Evolutionary conservation across 1,140 invertebrate genomes (phyloP).

Genomic region (Zaprionus nigranus): DNA sequence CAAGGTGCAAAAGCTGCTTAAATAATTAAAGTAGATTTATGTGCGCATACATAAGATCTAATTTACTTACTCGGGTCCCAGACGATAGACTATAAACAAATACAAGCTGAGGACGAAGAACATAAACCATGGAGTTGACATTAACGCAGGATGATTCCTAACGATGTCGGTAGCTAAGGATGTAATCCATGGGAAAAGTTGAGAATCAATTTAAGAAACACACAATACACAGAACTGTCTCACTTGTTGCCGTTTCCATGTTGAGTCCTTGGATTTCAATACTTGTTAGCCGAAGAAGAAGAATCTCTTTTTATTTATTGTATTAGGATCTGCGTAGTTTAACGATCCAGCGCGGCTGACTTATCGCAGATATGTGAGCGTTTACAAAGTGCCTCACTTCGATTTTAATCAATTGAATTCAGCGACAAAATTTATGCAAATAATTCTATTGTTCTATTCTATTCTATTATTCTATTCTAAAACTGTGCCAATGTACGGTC

Average conservation of each 20-base stretch:
- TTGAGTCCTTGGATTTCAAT: conserved; percentile 27
- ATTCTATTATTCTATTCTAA: too few species aligned
- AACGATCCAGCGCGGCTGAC: conserved; percentile 81
- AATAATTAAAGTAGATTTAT: conserved; percentile 26
- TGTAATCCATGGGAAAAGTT: background rate
- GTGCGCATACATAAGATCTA: background rate
- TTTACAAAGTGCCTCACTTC: conserved; percentile 86
- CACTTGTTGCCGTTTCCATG: conserved; percentile 54
- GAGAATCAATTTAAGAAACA: background rate
- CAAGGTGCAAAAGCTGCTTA: background rate
- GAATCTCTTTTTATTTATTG: background rate
- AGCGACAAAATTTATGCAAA: conserved; percentile 16
- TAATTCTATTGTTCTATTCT: conserved; percentile 11
- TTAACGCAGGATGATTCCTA: conserved; percentile 42
- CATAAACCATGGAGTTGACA: conserved; percentile 84
- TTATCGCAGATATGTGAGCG: conserved; percentile 86
- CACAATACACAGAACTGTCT: background rate
- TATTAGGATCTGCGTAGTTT: background rate
- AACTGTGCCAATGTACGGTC: conserved; percentile 7
- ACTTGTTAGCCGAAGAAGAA: background rate
- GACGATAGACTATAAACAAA: conserved; percentile 50
- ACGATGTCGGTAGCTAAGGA: background rate
- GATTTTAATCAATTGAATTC: conserved; percentile 85
- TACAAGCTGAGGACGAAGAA: conserved; percentile 51
- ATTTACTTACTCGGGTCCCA: conserved; percentile 62